Conservation (phyloP, 2,888 invertebrate species). For the Thymelicus acteon region DNA sequence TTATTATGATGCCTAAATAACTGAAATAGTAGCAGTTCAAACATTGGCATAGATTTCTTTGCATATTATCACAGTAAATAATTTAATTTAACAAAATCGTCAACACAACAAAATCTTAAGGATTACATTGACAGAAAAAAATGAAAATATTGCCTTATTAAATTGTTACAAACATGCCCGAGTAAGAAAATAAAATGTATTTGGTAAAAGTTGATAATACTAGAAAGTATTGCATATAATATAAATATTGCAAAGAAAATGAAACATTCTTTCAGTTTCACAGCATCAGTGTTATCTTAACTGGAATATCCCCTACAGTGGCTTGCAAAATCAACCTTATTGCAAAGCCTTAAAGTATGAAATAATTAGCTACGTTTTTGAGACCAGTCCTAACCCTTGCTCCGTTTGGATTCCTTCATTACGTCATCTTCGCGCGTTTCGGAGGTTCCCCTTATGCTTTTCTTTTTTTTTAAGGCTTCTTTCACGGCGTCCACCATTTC, state of each 20-base stretch:
- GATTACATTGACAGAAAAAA: background rate
- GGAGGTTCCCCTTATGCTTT: conserved; percentile 57
- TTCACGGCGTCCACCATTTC: conserved; percentile 86
- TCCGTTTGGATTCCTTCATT: conserved; percentile 73
- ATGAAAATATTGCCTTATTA: background rate
- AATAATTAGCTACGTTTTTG: conserved; percentile 15
- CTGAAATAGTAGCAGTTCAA: conserved; percentile 3
- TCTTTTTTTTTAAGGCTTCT: conserved; percentile 83
- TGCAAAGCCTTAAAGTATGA: conserved; percentile 18
- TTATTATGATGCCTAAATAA: background rate
- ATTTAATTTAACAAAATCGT: background rate
- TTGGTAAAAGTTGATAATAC: conserved; percentile 4
- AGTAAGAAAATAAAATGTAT: conserved; percentile 2
- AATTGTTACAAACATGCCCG: background rate
- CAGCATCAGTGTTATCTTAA: conserved; percentile 4
- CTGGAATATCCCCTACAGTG: conserved; percentile 24
- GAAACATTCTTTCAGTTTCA: background rate
- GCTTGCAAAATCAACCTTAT: conserved; percentile 19
- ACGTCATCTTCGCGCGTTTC: conserved; percentile 61
- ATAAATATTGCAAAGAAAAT: background rate
- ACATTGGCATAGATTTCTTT: conserved; percentile 8
- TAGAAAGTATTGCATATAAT: conserved; percentile 1
- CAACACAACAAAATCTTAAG: conserved; percentile 1
- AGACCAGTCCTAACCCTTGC: conserved; percentile 64
- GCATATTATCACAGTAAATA: conserved; percentile 1